Conservation (phyloP, 2,888 invertebrate genomes). For the Alitta virens region DNA sequence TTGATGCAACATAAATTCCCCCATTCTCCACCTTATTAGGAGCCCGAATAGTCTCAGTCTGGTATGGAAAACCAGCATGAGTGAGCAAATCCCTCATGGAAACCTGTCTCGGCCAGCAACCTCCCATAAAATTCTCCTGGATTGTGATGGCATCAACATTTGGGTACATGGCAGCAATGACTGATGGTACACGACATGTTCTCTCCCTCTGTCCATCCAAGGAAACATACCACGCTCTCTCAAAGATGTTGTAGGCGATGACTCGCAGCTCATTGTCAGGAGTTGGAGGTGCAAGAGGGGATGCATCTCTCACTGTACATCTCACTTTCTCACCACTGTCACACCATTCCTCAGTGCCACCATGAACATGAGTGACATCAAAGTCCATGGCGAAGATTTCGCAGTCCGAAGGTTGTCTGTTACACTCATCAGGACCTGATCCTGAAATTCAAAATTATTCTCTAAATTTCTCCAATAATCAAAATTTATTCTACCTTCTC, state of each 20-base stretch:
- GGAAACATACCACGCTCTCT: slow-evolving; percentile 2
- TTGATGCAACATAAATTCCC: slow-evolving; percentile 21
- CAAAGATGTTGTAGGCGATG: slow-evolving; percentile 18
- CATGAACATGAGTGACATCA: slow-evolving; percentile 5
- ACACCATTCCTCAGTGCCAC: slow-evolving; percentile 13
- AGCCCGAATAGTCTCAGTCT: slow-evolving; percentile 7
- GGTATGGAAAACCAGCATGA: slow-evolving; percentile 17
- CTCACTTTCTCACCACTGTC: slow-evolving; percentile 9
- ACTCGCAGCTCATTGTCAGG: slow-evolving; percentile 12
- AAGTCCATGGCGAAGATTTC: slow-evolving; percentile 14
- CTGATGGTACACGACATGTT: slow-evolving; percentile 19
- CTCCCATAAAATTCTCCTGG: slow-evolving; percentile 20
- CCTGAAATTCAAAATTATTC: too few relatives aligned
- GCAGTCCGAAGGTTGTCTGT: slow-evolving; percentile 11
- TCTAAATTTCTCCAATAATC: too few relatives aligned
- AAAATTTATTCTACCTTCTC: too few relatives aligned
- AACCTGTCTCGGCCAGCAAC: slow-evolving; percentile 7
- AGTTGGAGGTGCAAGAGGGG: neutral
- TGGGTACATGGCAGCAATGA: slow-evolving; percentile 3
- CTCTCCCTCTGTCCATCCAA: slow-evolving; percentile 21
- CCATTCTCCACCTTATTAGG: slow-evolving; percentile 7
- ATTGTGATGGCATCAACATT: slow-evolving; percentile 22
- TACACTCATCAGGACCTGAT: neutral
- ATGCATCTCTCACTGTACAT: slow-evolving; percentile 9
- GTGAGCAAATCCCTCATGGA: slow-evolving; percentile 12